Conservation (phyloP, 2,797 vertebrate genomes). For the Pitangus sulphuratus region DNA sequence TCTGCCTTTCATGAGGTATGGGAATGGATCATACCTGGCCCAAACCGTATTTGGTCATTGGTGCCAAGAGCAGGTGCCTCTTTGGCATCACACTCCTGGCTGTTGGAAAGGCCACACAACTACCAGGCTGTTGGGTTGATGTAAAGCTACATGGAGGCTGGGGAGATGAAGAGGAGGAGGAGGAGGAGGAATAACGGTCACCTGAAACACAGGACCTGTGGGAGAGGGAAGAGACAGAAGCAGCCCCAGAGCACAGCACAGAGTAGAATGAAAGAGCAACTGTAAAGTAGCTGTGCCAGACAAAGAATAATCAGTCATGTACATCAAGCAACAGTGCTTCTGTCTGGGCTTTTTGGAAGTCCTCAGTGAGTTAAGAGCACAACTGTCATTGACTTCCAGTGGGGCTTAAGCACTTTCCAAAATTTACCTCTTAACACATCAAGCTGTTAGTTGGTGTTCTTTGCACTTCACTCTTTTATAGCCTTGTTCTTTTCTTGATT, state of each 20-base stretch:
- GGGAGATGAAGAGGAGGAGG: not conserved
- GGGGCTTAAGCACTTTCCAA: not conserved
- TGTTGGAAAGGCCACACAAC: not conserved
- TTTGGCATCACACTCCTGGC: not conserved
- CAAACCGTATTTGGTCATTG: not conserved
- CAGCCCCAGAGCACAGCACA: not conserved
- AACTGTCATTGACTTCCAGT: not conserved
- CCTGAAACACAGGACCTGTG: not conserved
- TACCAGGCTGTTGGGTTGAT: not conserved
- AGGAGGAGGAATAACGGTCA: not conserved
- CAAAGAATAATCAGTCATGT: constrained; percentile 5
- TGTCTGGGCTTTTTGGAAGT: not conserved
- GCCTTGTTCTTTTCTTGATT: not conserved
- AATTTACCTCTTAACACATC: not conserved
- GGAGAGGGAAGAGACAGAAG: not conserved
- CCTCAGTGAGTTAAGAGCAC: constrained; percentile 5
- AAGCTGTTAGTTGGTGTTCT: constrained; percentile 1
- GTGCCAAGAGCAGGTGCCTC: not conserved
- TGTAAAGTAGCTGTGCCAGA: not conserved
- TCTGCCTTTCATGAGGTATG: not conserved
- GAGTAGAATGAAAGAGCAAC: not conserved
- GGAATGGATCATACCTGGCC: not conserved
- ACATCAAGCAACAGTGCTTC: not conserved
- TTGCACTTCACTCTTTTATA: not conserved
- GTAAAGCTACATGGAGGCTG: not conserved